Evolutionary conservation across 2,888 invertebrate genomes (phyloP), one percentile per base, ranked within the genome.

Genomic region (Eristalis tenax): DNA sequence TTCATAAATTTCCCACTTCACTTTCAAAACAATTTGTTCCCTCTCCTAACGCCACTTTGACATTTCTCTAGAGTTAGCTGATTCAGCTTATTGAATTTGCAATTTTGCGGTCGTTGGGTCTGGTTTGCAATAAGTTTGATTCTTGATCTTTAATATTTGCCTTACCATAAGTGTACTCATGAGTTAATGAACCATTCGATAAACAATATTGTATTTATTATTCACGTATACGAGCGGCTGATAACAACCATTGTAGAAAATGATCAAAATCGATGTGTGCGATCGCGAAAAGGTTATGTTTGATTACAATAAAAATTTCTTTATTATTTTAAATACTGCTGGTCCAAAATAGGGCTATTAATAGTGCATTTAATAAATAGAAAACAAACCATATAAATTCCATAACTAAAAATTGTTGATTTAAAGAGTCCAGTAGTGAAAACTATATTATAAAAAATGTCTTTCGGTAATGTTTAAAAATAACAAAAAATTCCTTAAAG

Each of bases 181-280:
- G 2, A 50, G 1, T 50, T 68, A 68, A 50, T 28, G 26, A 4
- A 40, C 28, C 13, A 38, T 35, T 40, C 32, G 38, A 65, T 65
- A 64, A 74, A 57, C 57, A 11, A 10, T 56, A 56, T 50, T 40
- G 32, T 32, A n/a, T 63, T n/a, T 10, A n/a, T 32, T 13, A 5
- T 38, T 15, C 1, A 63, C 50, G 65, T 73, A 69, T 74, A 59
- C 65, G 32, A 57, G 74, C 83, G 64, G 23, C 22, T 77, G 82
- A 85, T 85, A 82, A 74, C 77, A 64, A 35, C 13, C 74, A 63
- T n/a, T 35, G 64, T 57, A 50, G 61, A 59, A 77, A 77, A 83
- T 86, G 70, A 73, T 70, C 43, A 65, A 83, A 86, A 83, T 83
- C 83, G 78, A 86, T 86, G 86, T 83, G 86, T 83, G 83, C 78